A percentile compares a stretch with the other conserved stretches of the same genome.
Evolutionary conservation across 1,140 invertebrate species (phyloP).

Genomic region (Listronotus oregonensis): DNA sequence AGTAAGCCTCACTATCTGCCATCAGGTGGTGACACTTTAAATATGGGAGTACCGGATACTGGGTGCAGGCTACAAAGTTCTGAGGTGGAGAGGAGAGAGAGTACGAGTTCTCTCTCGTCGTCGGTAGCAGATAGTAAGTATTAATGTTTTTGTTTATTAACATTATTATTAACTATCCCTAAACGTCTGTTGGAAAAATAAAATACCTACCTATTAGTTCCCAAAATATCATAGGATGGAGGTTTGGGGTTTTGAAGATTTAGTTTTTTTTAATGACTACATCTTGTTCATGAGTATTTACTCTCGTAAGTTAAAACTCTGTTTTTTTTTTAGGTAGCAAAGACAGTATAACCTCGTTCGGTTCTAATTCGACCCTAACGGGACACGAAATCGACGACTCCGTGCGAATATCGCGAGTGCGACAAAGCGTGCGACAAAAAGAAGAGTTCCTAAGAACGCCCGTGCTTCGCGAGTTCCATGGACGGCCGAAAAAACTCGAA

Average conservation of each 20-base stretch:
- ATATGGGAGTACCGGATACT: conserved; percentile 42
- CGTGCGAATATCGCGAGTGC: conserved; percentile 71
- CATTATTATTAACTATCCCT: too few relatives aligned
- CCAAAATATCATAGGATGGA: too few relatives aligned
- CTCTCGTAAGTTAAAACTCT: too few relatives aligned
- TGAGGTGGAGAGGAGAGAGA: conserved; percentile 61
- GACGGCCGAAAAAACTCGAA: conserved; percentile 74
- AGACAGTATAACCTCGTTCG: conserved; percentile 67
- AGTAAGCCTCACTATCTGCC: conserved; percentile 44
- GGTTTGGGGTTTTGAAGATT: too few relatives aligned
- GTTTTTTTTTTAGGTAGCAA: conserved; percentile 59
- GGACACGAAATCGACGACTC: conserved; percentile 70
- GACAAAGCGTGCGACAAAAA: conserved; percentile 84
- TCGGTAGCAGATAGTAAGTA: conserved; percentile 57
- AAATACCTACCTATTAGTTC: too few relatives aligned
- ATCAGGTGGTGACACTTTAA: conserved; percentile 59
- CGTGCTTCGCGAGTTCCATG: conserved; percentile 75
- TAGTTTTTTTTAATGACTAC: too few relatives aligned
- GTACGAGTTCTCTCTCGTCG: conserved; percentile 62
- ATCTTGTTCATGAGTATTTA: too few relatives aligned
- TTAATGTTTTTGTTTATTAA: not conserved
- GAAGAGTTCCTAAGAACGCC: conserved; percentile 83
- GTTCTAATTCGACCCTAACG: conserved; percentile 68
- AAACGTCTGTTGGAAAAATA: too few relatives aligned
- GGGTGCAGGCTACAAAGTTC: conserved; percentile 54